These are phyloP conservation scores for Buceros bicornis DNA, from an alignment of 2,797 vertebrate species.

Conservation along the genomic window DNA sequence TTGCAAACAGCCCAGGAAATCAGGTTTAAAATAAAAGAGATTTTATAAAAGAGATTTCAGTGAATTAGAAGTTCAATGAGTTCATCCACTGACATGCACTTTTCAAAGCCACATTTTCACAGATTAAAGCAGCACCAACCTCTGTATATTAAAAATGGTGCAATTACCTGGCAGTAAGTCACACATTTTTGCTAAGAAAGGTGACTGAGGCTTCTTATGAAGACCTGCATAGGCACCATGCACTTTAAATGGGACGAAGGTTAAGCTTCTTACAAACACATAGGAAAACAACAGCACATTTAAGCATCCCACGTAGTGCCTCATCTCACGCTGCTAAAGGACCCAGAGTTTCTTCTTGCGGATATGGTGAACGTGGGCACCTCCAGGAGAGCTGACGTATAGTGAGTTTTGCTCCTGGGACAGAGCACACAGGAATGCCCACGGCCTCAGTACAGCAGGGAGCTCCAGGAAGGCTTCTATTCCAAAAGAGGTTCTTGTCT, in stretches of 20 bases:
- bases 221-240: rapidly evolving
- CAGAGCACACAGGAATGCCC: background rate
- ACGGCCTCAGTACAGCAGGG: rapidly evolving
- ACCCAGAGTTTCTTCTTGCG: background rate
- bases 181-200: background rate
- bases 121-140: background rate
- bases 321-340: background rate
- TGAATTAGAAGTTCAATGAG: background rate
- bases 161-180: background rate
- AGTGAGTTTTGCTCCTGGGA: background rate
- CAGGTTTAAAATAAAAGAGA: background rate
- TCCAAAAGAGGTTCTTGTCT: background rate
- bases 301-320: background rate
- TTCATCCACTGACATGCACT: background rate
- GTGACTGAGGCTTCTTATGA: background rate
- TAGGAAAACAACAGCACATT: background rate
- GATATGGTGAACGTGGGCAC: rapidly evolving
- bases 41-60: background rate
- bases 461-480: background rate
- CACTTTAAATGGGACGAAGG: background rate
- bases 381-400: background rate
- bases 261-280: background rate
- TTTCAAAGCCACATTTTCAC: background rate
- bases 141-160: background rate
- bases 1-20: background rate